Conservation (phyloP, 2,113 vertebrate genomes). For the Micromys minutus region DNA sequence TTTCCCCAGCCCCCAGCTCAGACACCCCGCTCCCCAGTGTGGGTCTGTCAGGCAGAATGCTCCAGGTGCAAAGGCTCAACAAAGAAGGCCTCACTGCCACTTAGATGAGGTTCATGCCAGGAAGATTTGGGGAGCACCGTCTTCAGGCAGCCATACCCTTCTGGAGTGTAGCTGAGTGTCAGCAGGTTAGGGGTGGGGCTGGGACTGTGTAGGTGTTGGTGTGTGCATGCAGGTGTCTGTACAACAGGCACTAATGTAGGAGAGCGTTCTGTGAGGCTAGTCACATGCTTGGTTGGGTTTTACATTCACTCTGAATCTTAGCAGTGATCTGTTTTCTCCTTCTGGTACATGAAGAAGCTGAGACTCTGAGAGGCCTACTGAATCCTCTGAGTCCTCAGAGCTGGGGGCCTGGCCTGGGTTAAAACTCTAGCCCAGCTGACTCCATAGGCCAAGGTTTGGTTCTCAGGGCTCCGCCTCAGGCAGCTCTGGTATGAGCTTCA, state of each 20-base stretch:
- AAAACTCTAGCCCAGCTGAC: not conserved
- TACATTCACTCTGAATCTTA: not conserved
- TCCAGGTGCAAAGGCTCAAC: fast-evolving
- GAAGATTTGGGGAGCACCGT: not conserved
- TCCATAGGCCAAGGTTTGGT: fast-evolving
- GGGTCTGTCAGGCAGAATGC: not conserved
- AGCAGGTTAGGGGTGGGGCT: not conserved
- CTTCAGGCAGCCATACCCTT: not conserved
- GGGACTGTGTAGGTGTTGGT: not conserved
- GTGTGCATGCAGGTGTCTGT: fast-evolving
- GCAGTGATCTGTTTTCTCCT: not conserved
- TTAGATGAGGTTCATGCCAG: not conserved
- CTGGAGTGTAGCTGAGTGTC: not conserved
- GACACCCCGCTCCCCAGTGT: not conserved
- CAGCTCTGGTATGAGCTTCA: not conserved
- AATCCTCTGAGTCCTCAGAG: not conserved
- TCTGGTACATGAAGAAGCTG: not conserved
- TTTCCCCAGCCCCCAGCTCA: not conserved
- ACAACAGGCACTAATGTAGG: fast-evolving
- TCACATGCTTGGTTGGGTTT: not conserved
- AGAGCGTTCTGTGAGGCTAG: fast-evolving
- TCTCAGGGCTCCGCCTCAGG: not conserved
- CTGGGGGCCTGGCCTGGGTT: not conserved
- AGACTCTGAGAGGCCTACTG: not conserved
- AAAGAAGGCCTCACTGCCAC: not conserved